Evolutionary conservation across 2,888 invertebrate species (phyloP).

Genomic region (Baronia brevicornis): DNA sequence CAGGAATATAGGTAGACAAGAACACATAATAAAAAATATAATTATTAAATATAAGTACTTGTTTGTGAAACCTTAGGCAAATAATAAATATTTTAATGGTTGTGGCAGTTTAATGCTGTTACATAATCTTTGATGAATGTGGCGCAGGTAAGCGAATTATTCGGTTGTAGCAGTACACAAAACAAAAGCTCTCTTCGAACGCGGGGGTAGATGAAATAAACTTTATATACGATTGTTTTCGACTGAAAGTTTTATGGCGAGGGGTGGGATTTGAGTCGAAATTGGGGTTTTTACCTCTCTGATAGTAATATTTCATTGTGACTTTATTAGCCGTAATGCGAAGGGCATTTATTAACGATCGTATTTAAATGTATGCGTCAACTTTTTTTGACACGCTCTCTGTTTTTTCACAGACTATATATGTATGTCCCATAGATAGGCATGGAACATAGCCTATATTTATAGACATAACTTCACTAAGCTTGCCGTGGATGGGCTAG

Average conservation of each 20-base stretch:
- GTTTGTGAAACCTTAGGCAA: too few species aligned
- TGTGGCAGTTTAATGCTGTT: too few species aligned
- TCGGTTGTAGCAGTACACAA: conserved; percentile 42
- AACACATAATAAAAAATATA: too few species aligned
- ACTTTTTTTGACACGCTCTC: conserved; percentile 21
- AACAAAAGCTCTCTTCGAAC: conserved; percentile 28
- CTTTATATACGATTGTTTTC: conserved; percentile 51
- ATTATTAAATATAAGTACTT: too few species aligned
- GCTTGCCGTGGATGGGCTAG: too few species aligned
- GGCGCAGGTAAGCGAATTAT: conserved; percentile 48
- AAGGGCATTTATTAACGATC: conserved; percentile 50
- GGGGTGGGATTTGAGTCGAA: conserved; percentile 40
- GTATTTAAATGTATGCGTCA: conserved; percentile 33
- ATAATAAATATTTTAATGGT: too few species aligned
- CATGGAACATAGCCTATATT: too few species aligned
- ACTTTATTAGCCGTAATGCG: conserved; percentile 60
- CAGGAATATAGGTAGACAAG: too few species aligned
- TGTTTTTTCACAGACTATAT: too few species aligned
- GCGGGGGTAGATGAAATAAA: conserved; percentile 38
- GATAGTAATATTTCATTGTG: conserved; percentile 58
- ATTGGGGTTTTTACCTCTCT: conserved; percentile 49
- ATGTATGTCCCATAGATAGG: too few species aligned
- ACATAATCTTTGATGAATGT: conserved; percentile 21
- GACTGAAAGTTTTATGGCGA: conserved; percentile 58
- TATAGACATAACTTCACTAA: too few species aligned